Base-by-base conservation (phyloP, 2,113 vertebrate species). In the Chloropsis cyanopogon region DNA sequence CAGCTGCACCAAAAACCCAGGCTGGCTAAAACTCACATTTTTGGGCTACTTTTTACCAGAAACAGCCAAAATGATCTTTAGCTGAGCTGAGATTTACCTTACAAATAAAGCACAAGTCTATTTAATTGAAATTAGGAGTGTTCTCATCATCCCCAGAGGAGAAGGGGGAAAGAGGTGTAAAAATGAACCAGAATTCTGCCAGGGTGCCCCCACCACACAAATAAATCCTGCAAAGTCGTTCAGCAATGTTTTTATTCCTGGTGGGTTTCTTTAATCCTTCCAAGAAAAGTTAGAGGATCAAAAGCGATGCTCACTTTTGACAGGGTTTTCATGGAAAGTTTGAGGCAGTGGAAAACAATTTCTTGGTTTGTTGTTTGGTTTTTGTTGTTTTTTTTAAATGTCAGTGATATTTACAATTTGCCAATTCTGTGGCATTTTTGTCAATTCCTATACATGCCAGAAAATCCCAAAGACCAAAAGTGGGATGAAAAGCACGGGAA, bases 301-400 rank as follows among this genome's bases (percentile, higher is more conserved):
- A 41, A 95, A 92, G 87, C 29, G 59, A 88, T 77, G 59, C 69
- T 92, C 3, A 14, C 68, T 95, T 94, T 68, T 64, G 61, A 90
- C 70, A 69, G 52, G 16, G 6, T 33, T 79, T 95, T 96, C 90
- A 92, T 93, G 92, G 97, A 97, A 97, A 95, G 89, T 97, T 63
- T 97, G 95, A 97, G 54, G 41, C 94, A 94, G 89, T 95, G 96
- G 95, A 97, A 96, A 97, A 91, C 37, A 86, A 88, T 83, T 90
- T 79, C n/a, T 86, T 69, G 49, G 26, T 69, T 39, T 86, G 71
- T 49, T 57, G 53, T 82, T 69, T 64, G 26, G 14, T 47, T 77
- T 25, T 18, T 2, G 8, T 88, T 70, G 19, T 39, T 42, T 42
- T 94, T 96, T 87, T 66, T 37, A 37, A 39, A 85, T 90, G 92